These are phyloP conservation scores for Drosophila mimetica DNA, from an alignment of 2,888 invertebrate species.

Conservation along the genomic window DNA sequence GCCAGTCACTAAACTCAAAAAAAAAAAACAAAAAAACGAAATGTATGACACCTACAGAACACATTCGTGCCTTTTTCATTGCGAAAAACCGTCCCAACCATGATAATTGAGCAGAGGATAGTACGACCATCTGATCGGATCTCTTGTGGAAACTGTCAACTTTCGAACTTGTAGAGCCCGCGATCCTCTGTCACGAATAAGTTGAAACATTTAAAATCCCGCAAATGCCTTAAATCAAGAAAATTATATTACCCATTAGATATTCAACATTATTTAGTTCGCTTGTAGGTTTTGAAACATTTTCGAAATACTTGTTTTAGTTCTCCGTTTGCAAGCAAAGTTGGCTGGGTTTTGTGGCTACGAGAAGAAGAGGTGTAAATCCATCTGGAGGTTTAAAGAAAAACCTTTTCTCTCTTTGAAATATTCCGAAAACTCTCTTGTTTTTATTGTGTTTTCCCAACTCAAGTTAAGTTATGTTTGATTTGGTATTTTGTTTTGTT, in stretches of 20 bases:
- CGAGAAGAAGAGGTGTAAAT: background rate
- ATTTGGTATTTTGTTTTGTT: background rate
- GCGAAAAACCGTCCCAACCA: slow-evolving; percentile 78
- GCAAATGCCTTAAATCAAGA: slow-evolving; percentile 56
- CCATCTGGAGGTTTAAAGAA: background rate
- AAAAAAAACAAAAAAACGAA: slow-evolving; percentile 32
- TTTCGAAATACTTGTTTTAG: slow-evolving; percentile 26
- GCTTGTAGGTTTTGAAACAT: slow-evolving; percentile 55
- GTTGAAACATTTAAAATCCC: slow-evolving; percentile 45
- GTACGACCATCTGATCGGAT: slow-evolving; percentile 8
- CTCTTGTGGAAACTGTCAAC: background rate
- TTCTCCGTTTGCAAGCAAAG: slow-evolving; percentile 38
- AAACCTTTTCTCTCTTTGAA: background rate
- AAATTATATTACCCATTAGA: slow-evolving; percentile 60
- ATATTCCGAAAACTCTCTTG: background rate
- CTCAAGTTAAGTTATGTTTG: background rate
- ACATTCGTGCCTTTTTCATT: slow-evolving; percentile 81
- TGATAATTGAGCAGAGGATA: slow-evolving; percentile 26
- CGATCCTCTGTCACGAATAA: slow-evolving; percentile 36
- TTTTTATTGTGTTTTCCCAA: slow-evolving; percentile 4
- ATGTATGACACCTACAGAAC: slow-evolving; percentile 57
- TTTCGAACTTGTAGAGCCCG: background rate
- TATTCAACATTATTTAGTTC: slow-evolving; percentile 43
- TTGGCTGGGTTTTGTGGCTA: slow-evolving; percentile 34
- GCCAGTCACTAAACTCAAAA: slow-evolving; percentile 38